Evolutionary conservation across 2,797 vertebrate genomes (phyloP).

Genomic region (Myiotriccus ornatus): DNA sequence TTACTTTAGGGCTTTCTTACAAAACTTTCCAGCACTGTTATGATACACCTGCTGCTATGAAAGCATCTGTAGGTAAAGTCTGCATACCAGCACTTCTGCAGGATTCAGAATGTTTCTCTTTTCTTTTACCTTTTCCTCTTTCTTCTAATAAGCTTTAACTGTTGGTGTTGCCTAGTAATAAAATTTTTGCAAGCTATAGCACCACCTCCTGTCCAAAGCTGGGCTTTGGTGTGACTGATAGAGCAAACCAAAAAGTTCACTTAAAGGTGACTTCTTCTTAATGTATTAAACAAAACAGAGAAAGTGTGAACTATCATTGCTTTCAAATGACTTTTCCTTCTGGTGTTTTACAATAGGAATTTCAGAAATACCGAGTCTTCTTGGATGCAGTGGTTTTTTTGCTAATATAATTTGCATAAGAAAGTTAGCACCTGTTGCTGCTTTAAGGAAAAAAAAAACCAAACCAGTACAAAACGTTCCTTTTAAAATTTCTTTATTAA

Average conservation of each 20-base stretch:
- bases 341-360: neutral
- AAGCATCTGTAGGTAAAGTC: neutral
- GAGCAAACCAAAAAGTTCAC: neutral
- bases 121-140: neutral
- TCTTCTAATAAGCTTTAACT: neutral
- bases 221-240: neutral
- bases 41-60: neutral
- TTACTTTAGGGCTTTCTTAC: neutral
- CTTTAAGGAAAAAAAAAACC: neutral
- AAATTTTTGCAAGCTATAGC: neutral
- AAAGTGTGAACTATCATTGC: neutral
- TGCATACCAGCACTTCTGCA: neutral
- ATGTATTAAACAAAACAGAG: neutral
- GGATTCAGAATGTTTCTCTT: neutral
- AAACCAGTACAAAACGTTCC: neutral
- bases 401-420: neutral
- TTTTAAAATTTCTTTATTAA: neutral
- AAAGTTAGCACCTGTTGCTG: neutral
- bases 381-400: neutral
- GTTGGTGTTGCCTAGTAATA: neutral
- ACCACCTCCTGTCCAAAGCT: slow-evolving; percentile 17
- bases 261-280: neutral
- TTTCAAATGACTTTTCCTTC: neutral
- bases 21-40: neutral
- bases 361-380: neutral